These are phyloP conservation scores for Centropyge bicolor DNA, from an alignment of 2,797 vertebrate species.

Conservation along the genomic window DNA sequence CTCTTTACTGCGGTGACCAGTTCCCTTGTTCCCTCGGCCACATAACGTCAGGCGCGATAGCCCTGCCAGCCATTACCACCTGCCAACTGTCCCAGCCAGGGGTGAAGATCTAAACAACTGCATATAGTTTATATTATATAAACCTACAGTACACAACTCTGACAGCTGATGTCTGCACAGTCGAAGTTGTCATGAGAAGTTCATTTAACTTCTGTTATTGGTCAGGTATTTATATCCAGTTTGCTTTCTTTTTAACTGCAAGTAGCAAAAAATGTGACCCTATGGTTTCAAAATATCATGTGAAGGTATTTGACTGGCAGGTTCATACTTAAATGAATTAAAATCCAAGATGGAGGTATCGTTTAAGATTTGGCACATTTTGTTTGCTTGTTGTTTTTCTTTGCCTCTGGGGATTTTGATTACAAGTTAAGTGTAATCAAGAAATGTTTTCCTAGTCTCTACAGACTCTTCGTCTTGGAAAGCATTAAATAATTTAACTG, in stretches of 20 bases:
- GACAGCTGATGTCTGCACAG: slow-evolving; percentile 20
- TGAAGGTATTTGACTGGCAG: background rate
- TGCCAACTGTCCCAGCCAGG: slow-evolving; percentile 66
- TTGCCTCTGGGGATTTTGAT: slow-evolving; percentile 25
- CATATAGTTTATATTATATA: slow-evolving; percentile 12
- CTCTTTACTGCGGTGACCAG: slow-evolving; percentile 67
- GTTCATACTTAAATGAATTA: slow-evolving; percentile 15
- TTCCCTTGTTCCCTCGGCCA: slow-evolving; percentile 70
- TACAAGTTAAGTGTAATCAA: slow-evolving; percentile 41
- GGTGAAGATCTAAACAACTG: slow-evolving; percentile 67
- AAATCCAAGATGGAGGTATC: slow-evolving; percentile 10
- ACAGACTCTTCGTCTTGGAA: slow-evolving; percentile 34
- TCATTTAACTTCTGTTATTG: background rate
- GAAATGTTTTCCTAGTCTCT: slow-evolving; percentile 41
- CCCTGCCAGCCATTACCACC: slow-evolving; percentile 72
- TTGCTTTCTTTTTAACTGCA: background rate
- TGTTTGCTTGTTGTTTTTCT: slow-evolving; percentile 32
- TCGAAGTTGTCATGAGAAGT: slow-evolving; percentile 10
- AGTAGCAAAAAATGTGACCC: background rate
- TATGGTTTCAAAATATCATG: background rate
- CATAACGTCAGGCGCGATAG: slow-evolving; percentile 70
- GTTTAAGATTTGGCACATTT: slow-evolving; percentile 27
- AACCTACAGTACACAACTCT: background rate
- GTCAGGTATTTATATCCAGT: background rate
- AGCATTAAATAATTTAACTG: slow-evolving; percentile 58